phyloP scores from a whole-genome alignment of 2,797 vertebrate species.

The Diceros bicornis region DNA sequence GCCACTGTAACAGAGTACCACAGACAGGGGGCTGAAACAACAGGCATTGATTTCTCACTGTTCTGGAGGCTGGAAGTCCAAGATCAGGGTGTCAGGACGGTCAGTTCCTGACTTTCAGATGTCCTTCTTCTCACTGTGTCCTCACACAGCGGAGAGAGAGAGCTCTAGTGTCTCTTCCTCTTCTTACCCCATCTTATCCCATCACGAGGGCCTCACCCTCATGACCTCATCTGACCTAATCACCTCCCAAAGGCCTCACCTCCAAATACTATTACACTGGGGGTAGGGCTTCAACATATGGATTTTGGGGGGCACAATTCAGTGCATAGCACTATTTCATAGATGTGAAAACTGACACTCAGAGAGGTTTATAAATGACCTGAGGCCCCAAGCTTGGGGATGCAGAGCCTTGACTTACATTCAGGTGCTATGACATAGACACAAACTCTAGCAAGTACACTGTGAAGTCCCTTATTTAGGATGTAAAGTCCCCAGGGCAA shows the following conservation, averaged over 20 bases:
- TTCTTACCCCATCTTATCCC: background rate
- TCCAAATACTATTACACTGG: background rate
- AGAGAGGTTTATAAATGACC: background rate
- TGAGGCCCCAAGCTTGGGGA: rapidly evolving
- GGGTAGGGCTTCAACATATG: background rate
- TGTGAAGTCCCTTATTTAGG: rapidly evolving
- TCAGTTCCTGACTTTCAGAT: background rate
- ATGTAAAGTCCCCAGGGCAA: background rate
- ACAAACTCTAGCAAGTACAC: too few species aligned
- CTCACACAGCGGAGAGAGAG: background rate
- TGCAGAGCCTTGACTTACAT: background rate
- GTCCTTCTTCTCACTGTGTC: background rate
- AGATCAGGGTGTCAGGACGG: rapidly evolving
- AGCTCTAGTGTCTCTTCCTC: background rate
- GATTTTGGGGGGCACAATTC: background rate
- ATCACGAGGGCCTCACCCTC: background rate
- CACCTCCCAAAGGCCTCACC: background rate
- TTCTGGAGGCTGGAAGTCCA: background rate
- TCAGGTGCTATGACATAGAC: background rate
- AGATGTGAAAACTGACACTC: background rate
- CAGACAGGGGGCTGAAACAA: background rate
- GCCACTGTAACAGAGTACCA: background rate
- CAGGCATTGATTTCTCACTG: background rate
- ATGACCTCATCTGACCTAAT: background rate
- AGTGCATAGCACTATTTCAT: background rate